Base-by-base conservation (phyloP, 92 coral and sea anemone genomes). In the Epizoanthus scotinus region DNA sequence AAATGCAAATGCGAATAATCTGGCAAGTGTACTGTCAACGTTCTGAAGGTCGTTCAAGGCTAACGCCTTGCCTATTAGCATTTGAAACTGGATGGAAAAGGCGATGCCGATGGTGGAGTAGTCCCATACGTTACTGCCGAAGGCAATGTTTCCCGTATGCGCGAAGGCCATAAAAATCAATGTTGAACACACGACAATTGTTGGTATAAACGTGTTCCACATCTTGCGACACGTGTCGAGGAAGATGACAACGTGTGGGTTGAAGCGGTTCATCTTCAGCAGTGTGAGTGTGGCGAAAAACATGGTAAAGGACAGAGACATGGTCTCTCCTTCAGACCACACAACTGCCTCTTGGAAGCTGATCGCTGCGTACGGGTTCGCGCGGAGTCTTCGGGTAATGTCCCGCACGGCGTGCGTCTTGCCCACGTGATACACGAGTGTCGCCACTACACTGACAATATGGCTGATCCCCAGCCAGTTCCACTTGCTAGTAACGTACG, bases 381-480 rank as follows among this genome's bases (percentile, higher is more conserved):
- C 8, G 38, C n/a, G 9, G 12, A 31, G 38, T 42, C n/a, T 18
- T 10, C 18, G 9, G 2, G 71, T 66, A 15, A 21, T 14, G 31
- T 31, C 42, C 18, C 38, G 44, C 38, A 31, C 0, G 15, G 25
- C 25, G 52, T 18, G 6, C 49, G 6, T 34, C 38, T 2, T 66
- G 44, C 42, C 14, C 22, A 8, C 38, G 71, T 31, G 49, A 42
- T 19, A 66, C 31, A 31, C 21, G 49, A 66, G 0, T 44, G 25
- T 36, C 71, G 0, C 34, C 25, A 24, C 10, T 9, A 66, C 50
- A n/a, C 42, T 17, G 22, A 29, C 20, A 34, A 64, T 34, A 1
- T 29, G 70, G 28, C 70, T 20, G 0, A 64, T 64, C 19, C 34
- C 44, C 6, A 64, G 22, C 70, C 70, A 66, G 49, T 66, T 66